A percentile compares a stretch with the other conserved stretches of the same genome.
Evolutionary conservation across 35 echinoderm and acorn worm genomes (phyloP).

Genomic region (Hemicentrotus pulcherrimus): DNA sequence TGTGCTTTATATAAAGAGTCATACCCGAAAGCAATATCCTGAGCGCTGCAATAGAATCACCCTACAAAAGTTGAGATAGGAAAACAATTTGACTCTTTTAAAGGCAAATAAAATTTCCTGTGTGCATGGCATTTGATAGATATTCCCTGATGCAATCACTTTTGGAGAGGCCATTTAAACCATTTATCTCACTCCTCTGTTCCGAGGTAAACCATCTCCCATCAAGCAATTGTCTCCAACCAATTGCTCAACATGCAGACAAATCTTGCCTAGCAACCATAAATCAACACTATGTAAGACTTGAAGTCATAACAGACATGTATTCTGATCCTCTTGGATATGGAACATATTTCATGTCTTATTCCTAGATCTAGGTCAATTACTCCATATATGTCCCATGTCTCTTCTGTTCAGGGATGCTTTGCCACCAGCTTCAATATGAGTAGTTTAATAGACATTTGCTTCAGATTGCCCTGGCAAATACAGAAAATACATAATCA

Average conservation of each 20-base stretch:
- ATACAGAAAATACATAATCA: not conserved
- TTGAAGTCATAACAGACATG: not conserved
- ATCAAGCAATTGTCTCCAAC: not conserved
- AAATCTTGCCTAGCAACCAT: conserved; percentile 3
- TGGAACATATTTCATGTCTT: not conserved
- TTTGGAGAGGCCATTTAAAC: conserved; percentile 1
- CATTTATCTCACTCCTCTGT: conserved; percentile 9
- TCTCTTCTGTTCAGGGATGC: not conserved
- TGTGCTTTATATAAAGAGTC: not conserved
- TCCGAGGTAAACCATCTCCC: not conserved
- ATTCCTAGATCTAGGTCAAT: not conserved
- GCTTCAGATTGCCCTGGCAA: not conserved
- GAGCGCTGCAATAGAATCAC: not conserved
- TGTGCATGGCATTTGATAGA: not conserved
- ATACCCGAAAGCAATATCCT: not conserved
- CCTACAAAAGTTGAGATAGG: not conserved
- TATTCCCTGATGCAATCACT: conserved; percentile 10
- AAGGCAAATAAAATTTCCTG: not conserved
- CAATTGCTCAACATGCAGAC: conserved; percentile 9
- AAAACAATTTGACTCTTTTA: conserved; percentile 14
- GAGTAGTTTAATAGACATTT: not conserved
- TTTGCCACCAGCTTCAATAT: not conserved
- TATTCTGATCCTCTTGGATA: conserved; percentile 12
- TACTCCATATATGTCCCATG: conserved; percentile 2
- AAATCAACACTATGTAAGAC: conserved; percentile 13